phyloP scores from a whole-genome alignment of 2,797 vertebrate genomes.

The Poeciliopsis presidionis region DNA sequence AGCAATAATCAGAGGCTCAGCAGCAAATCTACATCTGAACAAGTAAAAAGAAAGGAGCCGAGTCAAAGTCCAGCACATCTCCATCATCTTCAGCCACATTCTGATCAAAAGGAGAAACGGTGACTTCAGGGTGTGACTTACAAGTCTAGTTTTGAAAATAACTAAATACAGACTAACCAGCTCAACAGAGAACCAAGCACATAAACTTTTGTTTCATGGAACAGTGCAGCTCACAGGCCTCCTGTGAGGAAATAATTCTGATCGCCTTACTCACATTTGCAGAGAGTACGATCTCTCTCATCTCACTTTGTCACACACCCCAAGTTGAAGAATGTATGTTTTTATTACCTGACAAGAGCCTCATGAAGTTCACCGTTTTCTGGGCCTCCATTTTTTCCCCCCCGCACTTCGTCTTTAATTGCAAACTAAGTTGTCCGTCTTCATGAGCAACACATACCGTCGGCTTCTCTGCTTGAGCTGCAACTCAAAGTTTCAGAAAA shows the following conservation, averaged over 20 bases:
- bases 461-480: constrained; percentile 6
- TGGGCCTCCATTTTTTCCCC: constrained; percentile 50
- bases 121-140: not conserved
- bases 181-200: not conserved
- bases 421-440: not conserved
- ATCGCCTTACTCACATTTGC: not conserved
- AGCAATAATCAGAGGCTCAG: not conserved
- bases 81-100: not conserved
- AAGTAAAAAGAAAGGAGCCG: not conserved
- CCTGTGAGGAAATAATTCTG: not conserved
- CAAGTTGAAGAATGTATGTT: constrained; percentile 6
- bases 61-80: not conserved
- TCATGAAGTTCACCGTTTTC: constrained; percentile 33
- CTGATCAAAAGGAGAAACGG: not conserved
- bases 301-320: not conserved
- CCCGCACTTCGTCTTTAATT: constrained; percentile 28
- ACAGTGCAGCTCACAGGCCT: not conserved
- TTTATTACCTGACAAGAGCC: constrained; percentile 72
- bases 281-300: not conserved
- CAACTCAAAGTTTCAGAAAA: not conserved
- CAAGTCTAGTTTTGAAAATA: not conserved
- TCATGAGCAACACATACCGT: not conserved
- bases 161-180: not conserved
- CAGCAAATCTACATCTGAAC: not conserved
- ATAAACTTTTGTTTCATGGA: not conserved